A percentile compares a stretch with the other conserved stretches of the same genome.
phyloP scores from a whole-genome alignment of 2,888 invertebrate species.

The Agriopis leucophaearia region DNA sequence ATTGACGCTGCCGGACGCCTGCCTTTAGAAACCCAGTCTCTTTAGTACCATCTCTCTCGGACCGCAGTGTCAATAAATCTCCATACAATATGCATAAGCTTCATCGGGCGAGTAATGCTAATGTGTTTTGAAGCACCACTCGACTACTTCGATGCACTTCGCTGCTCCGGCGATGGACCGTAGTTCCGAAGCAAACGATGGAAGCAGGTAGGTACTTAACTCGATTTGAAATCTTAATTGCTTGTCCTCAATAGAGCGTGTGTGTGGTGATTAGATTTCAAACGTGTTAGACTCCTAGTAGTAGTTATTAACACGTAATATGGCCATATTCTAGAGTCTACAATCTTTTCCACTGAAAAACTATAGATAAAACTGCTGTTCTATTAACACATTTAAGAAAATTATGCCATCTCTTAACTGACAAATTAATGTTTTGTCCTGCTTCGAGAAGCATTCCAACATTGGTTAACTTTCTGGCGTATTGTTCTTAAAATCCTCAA shows the following conservation, averaged over 20 bases:
- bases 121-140: slow-evolving; percentile 72
- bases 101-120: slow-evolving; percentile 67
- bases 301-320: no score
- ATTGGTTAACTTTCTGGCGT: slow-evolving; percentile 36
- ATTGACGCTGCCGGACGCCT: slow-evolving; percentile 59
- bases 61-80: slow-evolving; percentile 54
- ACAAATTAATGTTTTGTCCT: slow-evolving; percentile 16
- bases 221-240: slow-evolving; percentile 26
- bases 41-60: slow-evolving; percentile 53
- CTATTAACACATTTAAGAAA: neutral
- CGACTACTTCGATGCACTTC: slow-evolving; percentile 59
- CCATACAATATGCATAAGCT: slow-evolving; percentile 61
- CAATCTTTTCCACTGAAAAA: no score
- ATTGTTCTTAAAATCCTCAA: slow-evolving; percentile 40
- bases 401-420: neutral
- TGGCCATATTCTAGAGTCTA: no score
- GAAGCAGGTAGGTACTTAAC: slow-evolving; percentile 39
- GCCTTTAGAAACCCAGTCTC: slow-evolving; percentile 45
- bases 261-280: slow-evolving; percentile 15
- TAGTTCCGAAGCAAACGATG: slow-evolving; percentile 59
- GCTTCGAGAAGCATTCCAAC: slow-evolving; percentile 25
- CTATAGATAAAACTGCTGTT: no score
- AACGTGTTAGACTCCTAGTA: neutral
- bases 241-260: slow-evolving; percentile 24
- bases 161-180: slow-evolving; percentile 59